phyloP scores from a whole-genome alignment of 2,888 invertebrate genomes.

The Drosophila merina region DNA sequence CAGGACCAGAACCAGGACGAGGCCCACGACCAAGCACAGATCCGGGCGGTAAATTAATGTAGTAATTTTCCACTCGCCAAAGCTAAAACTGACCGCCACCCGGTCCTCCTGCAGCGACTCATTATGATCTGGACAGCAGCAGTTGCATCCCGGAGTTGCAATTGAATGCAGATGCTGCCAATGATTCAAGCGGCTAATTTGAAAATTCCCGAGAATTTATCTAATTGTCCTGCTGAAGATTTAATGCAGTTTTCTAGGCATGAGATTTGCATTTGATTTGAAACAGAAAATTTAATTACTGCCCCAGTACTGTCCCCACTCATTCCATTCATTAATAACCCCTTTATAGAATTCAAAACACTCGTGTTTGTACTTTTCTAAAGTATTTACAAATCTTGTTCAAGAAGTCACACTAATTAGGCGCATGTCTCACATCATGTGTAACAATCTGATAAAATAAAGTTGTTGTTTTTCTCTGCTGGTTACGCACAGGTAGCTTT shows the following conservation, averaged over 20 bases:
- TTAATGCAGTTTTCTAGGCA: conserved; percentile 23
- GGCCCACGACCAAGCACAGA: conserved; percentile 53
- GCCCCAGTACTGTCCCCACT: neutral
- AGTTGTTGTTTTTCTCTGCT: conserved; percentile 18
- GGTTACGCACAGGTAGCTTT: conserved; percentile 39
- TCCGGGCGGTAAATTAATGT: conserved; percentile 82
- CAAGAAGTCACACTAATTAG: conserved; percentile 28
- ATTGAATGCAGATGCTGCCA: conserved; percentile 73
- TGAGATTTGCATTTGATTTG: neutral
- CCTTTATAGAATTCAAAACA: neutral
- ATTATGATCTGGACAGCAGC: conserved; percentile 37
- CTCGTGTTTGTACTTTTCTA: neutral
- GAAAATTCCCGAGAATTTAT: conserved; percentile 64
- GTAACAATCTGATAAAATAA: conserved; percentile 36
- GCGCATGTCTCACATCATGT: conserved; percentile 20
- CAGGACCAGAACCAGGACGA: conserved; percentile 40
- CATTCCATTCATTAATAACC: neutral
- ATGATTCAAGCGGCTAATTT: conserved; percentile 70
- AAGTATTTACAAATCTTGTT: conserved; percentile 9
- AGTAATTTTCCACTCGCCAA: conserved; percentile 80
- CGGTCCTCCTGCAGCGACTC: conserved; percentile 14
- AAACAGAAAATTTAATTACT: neutral
- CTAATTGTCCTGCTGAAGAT: conserved; percentile 54
- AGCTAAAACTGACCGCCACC: conserved; percentile 50
- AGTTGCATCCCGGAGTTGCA: conserved; percentile 50